Evolutionary conservation across 1,140 invertebrate species (phyloP), one percentile per base, ranked within the genome.

Genomic region (Stegodyphus mimosarum): DNA sequence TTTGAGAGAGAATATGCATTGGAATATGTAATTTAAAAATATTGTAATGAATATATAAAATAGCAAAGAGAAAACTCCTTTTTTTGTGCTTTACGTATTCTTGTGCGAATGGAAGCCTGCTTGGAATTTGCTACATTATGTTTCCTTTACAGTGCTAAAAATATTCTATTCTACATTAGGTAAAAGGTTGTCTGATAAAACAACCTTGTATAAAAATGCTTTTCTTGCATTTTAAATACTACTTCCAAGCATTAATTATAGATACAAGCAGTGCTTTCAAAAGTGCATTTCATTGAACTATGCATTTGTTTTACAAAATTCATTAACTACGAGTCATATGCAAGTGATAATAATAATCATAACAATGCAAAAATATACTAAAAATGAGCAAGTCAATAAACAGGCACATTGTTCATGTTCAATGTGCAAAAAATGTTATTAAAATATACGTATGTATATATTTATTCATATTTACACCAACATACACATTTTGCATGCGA

Each of bases 401-500:
- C 81, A 75, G 13, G 81, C 81, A 84, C 72, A 76, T 84, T 84
- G 72, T 69, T 69, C 5, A 67, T 52, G 15, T 67, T 11, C 70
- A 73, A 83, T 74, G 80, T 76, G 72, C 78, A 72, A 81, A 72
- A 81, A 53, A 81, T 13, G 7, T 81, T 49, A n/a, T 52, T 52
- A 81, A 79, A 17, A 55, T 72, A 15, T 4, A 60, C 51, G 7
- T 53, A 76, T 48, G 10, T 67, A 84, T 50, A n/a, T 33, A 73
- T 71, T 15, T 70, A 75, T 67, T 15, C n/a, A 17, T 76, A 74
- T 52, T 53, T 60, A 84, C 81, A 84, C 17, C 72, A 69, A 84
- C 81, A 84, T 67, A 84, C 63, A 75, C 72, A 74, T 67, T 76
- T 48, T 11, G 73, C 81, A 84, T 84, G 81, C 81, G 75, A 50